These are phyloP conservation scores for Amphipyra berbera DNA, from an alignment of 2,888 invertebrate species.

Conservation along the genomic window DNA sequence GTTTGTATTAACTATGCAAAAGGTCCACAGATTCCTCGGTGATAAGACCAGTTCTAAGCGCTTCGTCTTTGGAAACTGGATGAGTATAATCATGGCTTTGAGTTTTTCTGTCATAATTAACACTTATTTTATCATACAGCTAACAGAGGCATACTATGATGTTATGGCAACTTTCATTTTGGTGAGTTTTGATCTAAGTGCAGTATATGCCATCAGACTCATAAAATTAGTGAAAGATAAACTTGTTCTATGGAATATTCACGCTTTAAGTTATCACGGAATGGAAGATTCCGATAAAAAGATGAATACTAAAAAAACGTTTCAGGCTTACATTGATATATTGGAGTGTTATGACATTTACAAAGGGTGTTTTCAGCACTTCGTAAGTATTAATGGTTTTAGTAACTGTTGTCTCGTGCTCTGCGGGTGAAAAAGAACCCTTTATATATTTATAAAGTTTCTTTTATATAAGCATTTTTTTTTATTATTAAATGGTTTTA, in stretches of 20 bases:
- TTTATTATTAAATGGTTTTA: no score
- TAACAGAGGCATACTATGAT: background rate
- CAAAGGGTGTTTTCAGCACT: slow-evolving; percentile 12
- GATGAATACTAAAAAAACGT: slow-evolving; percentile 5
- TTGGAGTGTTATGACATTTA: slow-evolving; percentile 23
- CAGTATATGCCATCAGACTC: slow-evolving; percentile 2
- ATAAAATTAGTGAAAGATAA: slow-evolving; percentile 23
- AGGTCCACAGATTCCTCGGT: slow-evolving; percentile 22
- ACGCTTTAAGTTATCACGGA: background rate
- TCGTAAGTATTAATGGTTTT: slow-evolving; percentile 27
- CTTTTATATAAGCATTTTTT: no score
- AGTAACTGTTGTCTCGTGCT: no score
- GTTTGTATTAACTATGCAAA: slow-evolving; percentile 31
- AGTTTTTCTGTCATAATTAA: background rate
- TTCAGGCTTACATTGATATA: slow-evolving; percentile 29
- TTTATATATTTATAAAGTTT: no score
- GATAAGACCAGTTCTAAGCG: background rate
- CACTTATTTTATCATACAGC: background rate
- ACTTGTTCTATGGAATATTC: slow-evolving; percentile 23
- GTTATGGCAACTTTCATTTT: background rate
- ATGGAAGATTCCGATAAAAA: background rate
- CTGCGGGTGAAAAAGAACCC: no score
- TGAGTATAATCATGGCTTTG: background rate
- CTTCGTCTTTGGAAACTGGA: slow-evolving; percentile 1
- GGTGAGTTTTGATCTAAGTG: slow-evolving; percentile 20